Base-by-base conservation (phyloP, 2,888 invertebrate genomes). In the Ectropis crepuscularia region DNA sequence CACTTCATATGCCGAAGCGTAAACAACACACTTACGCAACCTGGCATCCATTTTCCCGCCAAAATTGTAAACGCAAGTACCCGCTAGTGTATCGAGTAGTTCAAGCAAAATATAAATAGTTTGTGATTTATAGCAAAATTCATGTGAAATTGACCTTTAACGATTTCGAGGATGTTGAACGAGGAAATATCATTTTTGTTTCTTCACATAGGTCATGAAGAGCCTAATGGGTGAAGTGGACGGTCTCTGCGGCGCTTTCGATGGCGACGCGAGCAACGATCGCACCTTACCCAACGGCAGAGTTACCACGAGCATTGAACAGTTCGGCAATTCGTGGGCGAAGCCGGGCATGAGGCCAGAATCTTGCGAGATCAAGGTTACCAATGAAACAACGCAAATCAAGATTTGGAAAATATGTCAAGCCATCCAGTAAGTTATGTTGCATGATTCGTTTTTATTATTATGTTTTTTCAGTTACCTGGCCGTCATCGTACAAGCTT, bases 281-380 rank as follows among this genome's bases (percentile, higher is more conserved):
- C 95, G 95, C 53, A 93, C 95, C 4, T 92, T 94, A 67, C 97
- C 97, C 0, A 94, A 95, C 80, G 97, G 97, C 0, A 80, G 77
- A 0, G 77, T 92, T 2, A 94, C 95, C 0, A 80, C 90, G 57
- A 95, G 94, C 50, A 95, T 95, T 0, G 93, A 93, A 36, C 95
- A 96, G 72, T 97, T 97, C 82, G 97, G 96, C 0, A 94, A 96
- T 67, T 95, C 95, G 69, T 98, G 97, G 97, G 94, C 94, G 61
- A 92, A 94, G 75, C 92, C 93, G 0, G 92, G 93, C 11, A 84
- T 93, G 53, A 85, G 90, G 1, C 74, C 81, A 0, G 77, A 77
- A 65, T 87, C 90, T 6, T 97, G 96, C 77, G 93, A 94, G 72
- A 92, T 94, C 6, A 92, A 93, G 75, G 88, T 94, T 11, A 96